phyloP scores from a whole-genome alignment of 2,888 invertebrate species.

The Tipula unca region DNA sequence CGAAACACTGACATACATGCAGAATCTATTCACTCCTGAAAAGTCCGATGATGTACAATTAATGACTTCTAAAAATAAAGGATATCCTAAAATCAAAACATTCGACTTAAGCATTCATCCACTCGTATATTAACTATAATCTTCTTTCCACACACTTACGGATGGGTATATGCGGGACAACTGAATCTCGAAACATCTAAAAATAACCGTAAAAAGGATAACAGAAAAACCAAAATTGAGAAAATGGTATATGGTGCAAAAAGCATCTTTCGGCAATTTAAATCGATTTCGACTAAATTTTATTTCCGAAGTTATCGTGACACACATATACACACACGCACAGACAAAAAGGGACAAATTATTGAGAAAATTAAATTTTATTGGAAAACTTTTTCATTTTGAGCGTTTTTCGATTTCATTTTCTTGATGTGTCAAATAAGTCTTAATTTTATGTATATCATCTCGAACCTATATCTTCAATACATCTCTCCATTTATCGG shows the following conservation, averaged over 20 bases:
- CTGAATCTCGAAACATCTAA: not conserved
- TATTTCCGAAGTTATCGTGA: not conserved
- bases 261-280: not conserved
- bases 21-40: too few relatives aligned
- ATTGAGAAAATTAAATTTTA: not conserved
- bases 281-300: not conserved
- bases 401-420: not conserved
- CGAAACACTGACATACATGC: too few relatives aligned
- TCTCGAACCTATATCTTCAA: too few relatives aligned
- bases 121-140: not conserved
- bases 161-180: not conserved
- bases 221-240: not conserved
- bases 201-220: not conserved
- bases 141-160: not conserved
- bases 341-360: not conserved
- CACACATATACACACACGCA: not conserved
- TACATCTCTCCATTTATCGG: too few relatives aligned
- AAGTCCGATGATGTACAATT: too few relatives aligned
- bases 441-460: not conserved
- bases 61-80: too few relatives aligned
- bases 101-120: not conserved
- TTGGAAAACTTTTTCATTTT: not conserved
- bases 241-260: not conserved
- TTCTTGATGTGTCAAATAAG: too few relatives aligned
- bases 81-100: not conserved